These are phyloP conservation scores for Halictus ligatus DNA, from an alignment of 2,888 invertebrate genomes.

Conservation along the genomic window DNA sequence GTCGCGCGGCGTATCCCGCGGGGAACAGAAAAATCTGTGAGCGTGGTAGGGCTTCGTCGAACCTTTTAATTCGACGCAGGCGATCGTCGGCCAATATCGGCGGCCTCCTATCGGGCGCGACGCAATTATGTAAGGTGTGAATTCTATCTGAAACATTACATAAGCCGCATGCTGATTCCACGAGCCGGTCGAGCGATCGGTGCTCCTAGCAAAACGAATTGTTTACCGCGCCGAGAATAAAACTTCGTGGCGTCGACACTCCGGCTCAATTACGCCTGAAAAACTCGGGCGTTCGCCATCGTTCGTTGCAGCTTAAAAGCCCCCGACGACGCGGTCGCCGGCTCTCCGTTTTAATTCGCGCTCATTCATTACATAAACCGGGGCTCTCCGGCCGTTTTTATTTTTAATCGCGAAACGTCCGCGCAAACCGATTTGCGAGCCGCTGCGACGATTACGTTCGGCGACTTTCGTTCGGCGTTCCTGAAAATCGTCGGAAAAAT, in stretches of 20 bases:
- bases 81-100: slow-evolving; percentile 15
- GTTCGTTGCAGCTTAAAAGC: slow-evolving; percentile 24
- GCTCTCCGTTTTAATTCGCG: slow-evolving; percentile 70
- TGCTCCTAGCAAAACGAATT: slow-evolving; percentile 56
- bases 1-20: background rate
- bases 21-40: background rate
- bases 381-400: slow-evolving; percentile 67
- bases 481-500: background rate
- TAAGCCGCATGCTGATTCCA: slow-evolving; percentile 40
- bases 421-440: slow-evolving; percentile 45
- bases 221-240: slow-evolving; percentile 58
- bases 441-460: background rate
- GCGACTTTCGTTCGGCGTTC: background rate
- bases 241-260: slow-evolving; percentile 37
- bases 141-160: slow-evolving; percentile 52
- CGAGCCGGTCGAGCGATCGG: slow-evolving; percentile 34
- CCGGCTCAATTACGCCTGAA: slow-evolving; percentile 28
- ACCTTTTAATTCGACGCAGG: background rate
- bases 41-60: background rate
- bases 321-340: background rate
- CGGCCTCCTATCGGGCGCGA: slow-evolving; percentile 22
- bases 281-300: background rate
- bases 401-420: slow-evolving; percentile 66
- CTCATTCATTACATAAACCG: slow-evolving; percentile 82
- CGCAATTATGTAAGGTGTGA: slow-evolving; percentile 53